Percentiles rank a stretch among this genome's conserved stretches.
phyloP scores from a whole-genome alignment of 2,113 vertebrate species.

The Poecile atricapillus region DNA sequence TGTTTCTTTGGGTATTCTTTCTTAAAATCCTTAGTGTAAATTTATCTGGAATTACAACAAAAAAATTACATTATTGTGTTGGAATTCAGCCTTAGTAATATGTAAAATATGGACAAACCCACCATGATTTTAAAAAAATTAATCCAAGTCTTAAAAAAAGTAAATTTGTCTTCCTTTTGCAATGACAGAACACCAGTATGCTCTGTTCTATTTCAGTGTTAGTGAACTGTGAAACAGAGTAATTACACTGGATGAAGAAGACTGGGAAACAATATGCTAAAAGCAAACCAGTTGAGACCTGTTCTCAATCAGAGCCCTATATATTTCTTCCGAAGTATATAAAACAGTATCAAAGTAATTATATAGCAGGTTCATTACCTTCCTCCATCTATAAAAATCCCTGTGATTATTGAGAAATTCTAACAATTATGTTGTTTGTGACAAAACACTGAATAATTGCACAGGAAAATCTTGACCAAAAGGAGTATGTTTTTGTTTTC shows the following conservation, averaged over 20 bases:
- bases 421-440: background rate
- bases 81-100: background rate
- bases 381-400: background rate
- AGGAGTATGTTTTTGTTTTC: background rate
- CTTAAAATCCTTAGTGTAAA: background rate
- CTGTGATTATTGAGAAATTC: background rate
- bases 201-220: background rate
- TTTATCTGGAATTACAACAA: background rate
- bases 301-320: background rate
- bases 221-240: background rate
- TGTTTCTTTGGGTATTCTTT: background rate
- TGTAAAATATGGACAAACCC: background rate
- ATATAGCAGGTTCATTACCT: background rate
- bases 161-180: background rate
- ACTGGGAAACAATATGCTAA: background rate
- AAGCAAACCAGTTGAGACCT: background rate
- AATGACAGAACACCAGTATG: background rate
- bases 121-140: background rate
- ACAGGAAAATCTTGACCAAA: background rate
- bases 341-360: background rate
- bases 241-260: background rate
- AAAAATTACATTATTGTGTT: background rate
- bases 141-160: background rate
- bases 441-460: background rate
- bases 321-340: background rate